Conservation (phyloP, 2,888 invertebrate genomes). For the Ectemnius lituratus region DNA sequence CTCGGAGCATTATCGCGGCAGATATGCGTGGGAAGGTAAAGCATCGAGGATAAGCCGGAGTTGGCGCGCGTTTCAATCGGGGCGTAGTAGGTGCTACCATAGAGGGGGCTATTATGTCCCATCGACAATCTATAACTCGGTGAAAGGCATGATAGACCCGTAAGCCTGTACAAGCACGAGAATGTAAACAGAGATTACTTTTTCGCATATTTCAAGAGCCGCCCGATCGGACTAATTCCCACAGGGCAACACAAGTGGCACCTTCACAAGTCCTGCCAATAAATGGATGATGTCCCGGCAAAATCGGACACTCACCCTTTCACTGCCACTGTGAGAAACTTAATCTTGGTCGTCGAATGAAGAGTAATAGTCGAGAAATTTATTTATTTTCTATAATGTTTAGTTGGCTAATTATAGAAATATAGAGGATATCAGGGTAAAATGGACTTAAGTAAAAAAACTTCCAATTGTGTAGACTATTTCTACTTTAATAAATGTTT, state of each 20-base stretch:
- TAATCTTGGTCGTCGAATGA: too few relatives aligned
- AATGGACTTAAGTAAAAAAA: too few relatives aligned
- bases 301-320: too few relatives aligned
- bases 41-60: constrained; percentile 50
- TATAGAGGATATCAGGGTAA: too few relatives aligned
- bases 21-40: constrained; percentile 63
- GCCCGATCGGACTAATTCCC: background rate
- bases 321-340: too few relatives aligned
- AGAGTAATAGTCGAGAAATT: too few relatives aligned
- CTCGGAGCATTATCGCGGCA: constrained; percentile 45
- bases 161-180: constrained; percentile 46
- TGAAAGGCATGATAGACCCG: constrained; percentile 54
- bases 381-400: too few relatives aligned
- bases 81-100: constrained; percentile 51
- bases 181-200: constrained; percentile 39
- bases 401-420: too few relatives aligned
- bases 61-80: constrained; percentile 49
- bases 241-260: background rate
- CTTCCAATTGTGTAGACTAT: too few relatives aligned
- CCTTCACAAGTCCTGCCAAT: too few relatives aligned
- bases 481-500: too few relatives aligned
- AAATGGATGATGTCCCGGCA: too few relatives aligned
- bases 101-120: constrained; percentile 52
- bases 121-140: constrained; percentile 48
- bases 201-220: constrained; percentile 17